These are phyloP conservation scores for Pogonognathellus flavescens DNA, from an alignment of 1,140 invertebrate genomes.

Conservation along the genomic window DNA sequence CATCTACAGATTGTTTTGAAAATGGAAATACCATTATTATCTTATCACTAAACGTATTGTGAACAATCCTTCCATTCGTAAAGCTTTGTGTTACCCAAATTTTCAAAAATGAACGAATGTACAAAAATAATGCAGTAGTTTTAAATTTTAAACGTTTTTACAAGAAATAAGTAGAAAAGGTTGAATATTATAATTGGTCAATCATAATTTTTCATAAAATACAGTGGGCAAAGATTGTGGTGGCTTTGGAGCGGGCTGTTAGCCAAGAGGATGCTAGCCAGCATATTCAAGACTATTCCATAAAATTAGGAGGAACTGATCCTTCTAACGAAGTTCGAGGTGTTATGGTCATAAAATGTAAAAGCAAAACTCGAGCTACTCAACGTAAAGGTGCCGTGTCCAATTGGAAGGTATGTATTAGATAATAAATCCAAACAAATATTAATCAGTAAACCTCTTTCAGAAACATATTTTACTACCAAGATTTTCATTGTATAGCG, in stretches of 20 bases:
- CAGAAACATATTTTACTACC: no score
- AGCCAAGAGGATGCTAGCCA: conserved; percentile 88
- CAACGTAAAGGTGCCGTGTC: conserved; percentile 95
- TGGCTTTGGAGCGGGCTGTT: conserved; percentile 92
- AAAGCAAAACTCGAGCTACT: conserved; percentile 94
- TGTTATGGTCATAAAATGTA: conserved; percentile 98
- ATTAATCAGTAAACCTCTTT: no score
- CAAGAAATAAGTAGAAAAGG: no score
- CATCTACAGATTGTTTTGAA: not conserved
- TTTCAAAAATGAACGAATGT: not conserved
- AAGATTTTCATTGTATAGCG: conserved; percentile 73
- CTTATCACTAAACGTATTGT: no score
- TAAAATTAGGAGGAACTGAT: conserved; percentile 85
- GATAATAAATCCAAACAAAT: no score
- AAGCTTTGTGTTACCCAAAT: no score
- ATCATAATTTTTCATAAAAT: no score
- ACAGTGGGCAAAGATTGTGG: conserved; percentile 98
- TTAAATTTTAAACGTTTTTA: no score
- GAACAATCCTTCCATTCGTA: no score
- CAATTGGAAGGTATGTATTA: conserved; percentile 92
- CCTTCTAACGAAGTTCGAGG: conserved; percentile 87
- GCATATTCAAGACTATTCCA: conserved; percentile 95
- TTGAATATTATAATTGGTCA: no score
- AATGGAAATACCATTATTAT: no score
- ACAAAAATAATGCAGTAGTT: no score